Evolutionary conservation across 2,888 invertebrate species (phyloP).

Genomic region (Mythimna loreyi): DNA sequence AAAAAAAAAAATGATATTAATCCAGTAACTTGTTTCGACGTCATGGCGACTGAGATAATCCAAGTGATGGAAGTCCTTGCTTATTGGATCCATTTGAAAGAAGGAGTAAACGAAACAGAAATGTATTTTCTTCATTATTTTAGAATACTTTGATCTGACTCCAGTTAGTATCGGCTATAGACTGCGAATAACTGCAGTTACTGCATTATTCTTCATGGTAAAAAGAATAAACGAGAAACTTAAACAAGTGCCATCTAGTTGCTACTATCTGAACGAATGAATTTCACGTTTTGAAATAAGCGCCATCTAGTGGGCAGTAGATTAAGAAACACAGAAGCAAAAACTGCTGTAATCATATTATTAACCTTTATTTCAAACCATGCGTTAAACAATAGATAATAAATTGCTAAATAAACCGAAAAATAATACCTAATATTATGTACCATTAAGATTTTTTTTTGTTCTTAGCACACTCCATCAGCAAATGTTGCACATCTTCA

Average conservation of each 20-base stretch:
- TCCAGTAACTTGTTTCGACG: background rate
- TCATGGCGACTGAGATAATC: background rate
- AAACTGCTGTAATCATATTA: background rate
- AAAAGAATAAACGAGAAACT: background rate
- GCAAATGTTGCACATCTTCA: no score
- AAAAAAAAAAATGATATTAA: no score
- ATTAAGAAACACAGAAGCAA: background rate
- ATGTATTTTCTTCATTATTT: background rate
- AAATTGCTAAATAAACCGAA: background rate
- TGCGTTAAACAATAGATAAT: background rate
- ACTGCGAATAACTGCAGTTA: background rate
- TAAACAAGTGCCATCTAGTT: constrained; percentile 18
- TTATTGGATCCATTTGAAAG: background rate
- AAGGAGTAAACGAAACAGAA: background rate
- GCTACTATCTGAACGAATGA: background rate
- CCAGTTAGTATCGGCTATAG: background rate
- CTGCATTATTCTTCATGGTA: no score
- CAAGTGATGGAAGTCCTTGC: background rate
- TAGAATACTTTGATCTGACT: background rate
- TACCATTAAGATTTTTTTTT: no score
- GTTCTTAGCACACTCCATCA: no score
- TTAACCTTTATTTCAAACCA: no score
- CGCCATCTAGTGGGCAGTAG: constrained; percentile 1
- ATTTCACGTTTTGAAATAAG: background rate
- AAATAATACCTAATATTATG: background rate